Evolutionary conservation across 1,140 invertebrate species (phyloP).

Genomic region (Orussus abietinus): DNA sequence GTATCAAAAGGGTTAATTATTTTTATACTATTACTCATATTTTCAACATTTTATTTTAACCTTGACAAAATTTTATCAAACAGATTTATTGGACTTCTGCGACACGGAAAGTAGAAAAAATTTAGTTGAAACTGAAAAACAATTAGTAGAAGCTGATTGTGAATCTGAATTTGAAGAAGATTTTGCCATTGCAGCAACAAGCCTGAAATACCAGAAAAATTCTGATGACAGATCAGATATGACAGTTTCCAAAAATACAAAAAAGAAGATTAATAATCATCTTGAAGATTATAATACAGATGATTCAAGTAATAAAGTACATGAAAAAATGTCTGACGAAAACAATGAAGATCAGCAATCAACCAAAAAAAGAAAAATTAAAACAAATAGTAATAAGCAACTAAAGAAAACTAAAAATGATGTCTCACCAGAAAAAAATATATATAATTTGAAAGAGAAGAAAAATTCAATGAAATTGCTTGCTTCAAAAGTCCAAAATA

Average conservation of each 20-base stretch:
- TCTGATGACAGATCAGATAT: no score
- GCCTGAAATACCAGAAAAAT: slow-evolving; percentile 3
- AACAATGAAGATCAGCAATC: slow-evolving; percentile 23
- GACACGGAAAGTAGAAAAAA: slow-evolving; percentile 67
- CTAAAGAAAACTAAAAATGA: slow-evolving; percentile 11
- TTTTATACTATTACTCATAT: slow-evolving; percentile 6
- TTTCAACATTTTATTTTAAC: slow-evolving; percentile 14
- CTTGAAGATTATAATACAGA: no score
- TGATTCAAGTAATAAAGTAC: no score
- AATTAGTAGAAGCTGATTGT: slow-evolving; percentile 57
- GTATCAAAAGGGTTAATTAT: no score
- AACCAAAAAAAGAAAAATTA: slow-evolving; percentile 14
- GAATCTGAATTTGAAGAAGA: slow-evolving; percentile 67
- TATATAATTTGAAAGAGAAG: slow-evolving; percentile 35
- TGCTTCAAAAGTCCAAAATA: slow-evolving; percentile 20
- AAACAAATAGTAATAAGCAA: slow-evolving; percentile 23
- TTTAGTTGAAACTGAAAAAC: slow-evolving; percentile 60
- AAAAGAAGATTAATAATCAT: no score
- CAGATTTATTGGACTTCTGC: slow-evolving; percentile 77
- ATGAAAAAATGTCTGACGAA: slow-evolving; percentile 34
- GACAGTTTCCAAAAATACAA: background rate
- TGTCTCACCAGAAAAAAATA: no score
- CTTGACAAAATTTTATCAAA: slow-evolving; percentile 38
- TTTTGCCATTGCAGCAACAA: slow-evolving; percentile 44
- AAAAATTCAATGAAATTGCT: slow-evolving; percentile 23